Conservation (phyloP, 2,113 vertebrate genomes). For the Semnornis frantzii region DNA sequence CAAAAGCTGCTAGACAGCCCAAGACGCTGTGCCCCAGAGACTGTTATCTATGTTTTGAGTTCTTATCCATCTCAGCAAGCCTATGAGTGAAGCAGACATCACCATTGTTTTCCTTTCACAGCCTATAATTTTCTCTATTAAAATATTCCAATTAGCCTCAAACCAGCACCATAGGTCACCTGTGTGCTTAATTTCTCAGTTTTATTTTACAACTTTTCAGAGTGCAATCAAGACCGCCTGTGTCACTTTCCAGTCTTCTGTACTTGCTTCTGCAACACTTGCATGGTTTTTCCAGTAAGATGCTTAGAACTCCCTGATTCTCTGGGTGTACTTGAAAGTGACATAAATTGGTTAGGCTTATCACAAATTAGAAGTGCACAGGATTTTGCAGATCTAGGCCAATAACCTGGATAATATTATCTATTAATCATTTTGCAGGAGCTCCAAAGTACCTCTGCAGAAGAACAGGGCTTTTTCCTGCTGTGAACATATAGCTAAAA, state of each 20-base stretch:
- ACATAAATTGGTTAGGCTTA: background rate
- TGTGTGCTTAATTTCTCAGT: background rate
- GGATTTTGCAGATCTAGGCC: background rate
- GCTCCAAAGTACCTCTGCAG: background rate
- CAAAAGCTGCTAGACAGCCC: too few relatives aligned
- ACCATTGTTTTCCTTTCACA: too few relatives aligned
- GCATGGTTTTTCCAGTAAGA: background rate
- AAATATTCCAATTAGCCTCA: too few relatives aligned
- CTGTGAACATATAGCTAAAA: background rate
- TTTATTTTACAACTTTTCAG: background rate
- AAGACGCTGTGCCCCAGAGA: too few relatives aligned
- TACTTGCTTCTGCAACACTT: background rate
- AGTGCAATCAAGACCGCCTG: background rate
- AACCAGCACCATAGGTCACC: too few relatives aligned
- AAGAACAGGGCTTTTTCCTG: background rate
- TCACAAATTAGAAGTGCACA: background rate
- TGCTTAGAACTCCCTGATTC: background rate
- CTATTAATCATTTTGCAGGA: background rate
- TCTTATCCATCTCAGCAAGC: too few relatives aligned
- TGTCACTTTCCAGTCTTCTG: background rate
- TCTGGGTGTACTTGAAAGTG: background rate
- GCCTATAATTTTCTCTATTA: too few relatives aligned
- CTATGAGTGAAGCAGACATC: too few relatives aligned
- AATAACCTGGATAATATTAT: background rate
- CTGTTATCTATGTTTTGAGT: too few relatives aligned